Evolutionary conservation across 1,140 invertebrate genomes (phyloP).

Genomic region (Onthophagus taurus): DNA sequence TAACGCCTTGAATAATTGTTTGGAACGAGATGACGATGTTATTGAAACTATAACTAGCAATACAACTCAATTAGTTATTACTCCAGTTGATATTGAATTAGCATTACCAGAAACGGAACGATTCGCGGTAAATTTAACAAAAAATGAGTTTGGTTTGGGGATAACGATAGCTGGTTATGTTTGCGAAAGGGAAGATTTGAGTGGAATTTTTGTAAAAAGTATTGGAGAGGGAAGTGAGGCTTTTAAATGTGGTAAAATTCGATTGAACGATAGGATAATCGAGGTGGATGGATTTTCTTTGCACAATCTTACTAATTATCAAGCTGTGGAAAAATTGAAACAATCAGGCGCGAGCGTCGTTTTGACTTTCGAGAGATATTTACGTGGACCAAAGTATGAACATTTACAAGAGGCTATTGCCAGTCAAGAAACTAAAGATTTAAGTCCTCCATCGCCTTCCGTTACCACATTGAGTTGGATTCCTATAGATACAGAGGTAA

Average conservation of each 20-base stretch:
- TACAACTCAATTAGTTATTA: constrained; percentile 38
- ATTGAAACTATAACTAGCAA: constrained; percentile 30
- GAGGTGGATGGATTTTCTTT: constrained; percentile 74
- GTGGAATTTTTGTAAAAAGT: constrained; percentile 93
- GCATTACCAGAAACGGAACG: constrained; percentile 40
- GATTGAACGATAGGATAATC: constrained; percentile 86
- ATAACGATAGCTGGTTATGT: constrained; percentile 60
- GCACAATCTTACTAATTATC: constrained; percentile 77
- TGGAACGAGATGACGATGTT: constrained; percentile 8
- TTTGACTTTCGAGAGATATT: constrained; percentile 74
- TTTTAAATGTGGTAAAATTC: constrained; percentile 75
- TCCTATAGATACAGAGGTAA: constrained; percentile 43
- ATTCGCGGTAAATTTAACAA: constrained; percentile 50
- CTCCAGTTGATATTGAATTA: constrained; percentile 33
- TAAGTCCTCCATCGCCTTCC: constrained; percentile 58
- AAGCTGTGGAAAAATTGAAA: constrained; percentile 77
- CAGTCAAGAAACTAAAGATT: constrained; percentile 50
- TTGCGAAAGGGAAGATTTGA: constrained; percentile 75
- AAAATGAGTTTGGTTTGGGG: constrained; percentile 57
- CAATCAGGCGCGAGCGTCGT: constrained; percentile 74
- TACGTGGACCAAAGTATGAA: constrained; percentile 81
- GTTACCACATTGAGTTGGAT: constrained; percentile 65
- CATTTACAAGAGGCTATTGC: constrained; percentile 77
- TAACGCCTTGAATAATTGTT: neutral
- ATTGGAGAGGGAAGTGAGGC: constrained; percentile 87